Base-by-base conservation (phyloP, 2,888 invertebrate species). In the Acleris emargana region DNA sequence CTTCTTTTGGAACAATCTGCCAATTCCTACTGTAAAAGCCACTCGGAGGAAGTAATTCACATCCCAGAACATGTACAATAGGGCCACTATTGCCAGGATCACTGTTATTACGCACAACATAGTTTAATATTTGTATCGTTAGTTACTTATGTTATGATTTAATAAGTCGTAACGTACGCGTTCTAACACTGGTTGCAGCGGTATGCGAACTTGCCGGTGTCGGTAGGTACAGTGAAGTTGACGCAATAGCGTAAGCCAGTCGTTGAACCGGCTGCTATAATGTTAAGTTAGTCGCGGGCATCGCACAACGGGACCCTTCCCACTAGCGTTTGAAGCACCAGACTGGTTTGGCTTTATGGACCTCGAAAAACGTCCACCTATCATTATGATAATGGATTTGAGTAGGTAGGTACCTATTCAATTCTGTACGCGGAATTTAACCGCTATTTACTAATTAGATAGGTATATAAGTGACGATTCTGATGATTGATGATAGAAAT, bases 31-130 rank as follows among this genome's bases (percentile, higher is more conserved):
- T 0, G 96, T 95, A 70, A 95, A 94, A n/a, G 94, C 87, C 64
- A 95, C 93, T 72, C 97, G 93, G 28, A 97, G 79, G 76, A 97
- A 97, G 75, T 97, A 97, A 80, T 96, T 96, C 2, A 97, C 95
- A 84, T 97, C 97, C 91, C 96, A 96, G 63, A 95, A 93, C 18
- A 96, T 85, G 78, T 96, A 97, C 42, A 96, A 84, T 42, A 96
- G 79, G 11, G 93, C 89, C 62, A 94, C 75, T 32, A 90, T 71
- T 1, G 93, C 89, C 62, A 94, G 74, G 38, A 90, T 71, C 1
- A 85, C 77, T 49, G 80, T 82, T 69, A 89, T 72, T 51, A 88
- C 72, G 74, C 88, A 88, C 72, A 81, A 89, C 92, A 92, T 92
- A 73, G 69, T 79, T 62, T 32, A 60, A n/a, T 47, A 20, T 32